Evolutionary conservation across 92 coral and sea anemone genomes (phyloP).

Genomic region (Paramuricea clavata): DNA sequence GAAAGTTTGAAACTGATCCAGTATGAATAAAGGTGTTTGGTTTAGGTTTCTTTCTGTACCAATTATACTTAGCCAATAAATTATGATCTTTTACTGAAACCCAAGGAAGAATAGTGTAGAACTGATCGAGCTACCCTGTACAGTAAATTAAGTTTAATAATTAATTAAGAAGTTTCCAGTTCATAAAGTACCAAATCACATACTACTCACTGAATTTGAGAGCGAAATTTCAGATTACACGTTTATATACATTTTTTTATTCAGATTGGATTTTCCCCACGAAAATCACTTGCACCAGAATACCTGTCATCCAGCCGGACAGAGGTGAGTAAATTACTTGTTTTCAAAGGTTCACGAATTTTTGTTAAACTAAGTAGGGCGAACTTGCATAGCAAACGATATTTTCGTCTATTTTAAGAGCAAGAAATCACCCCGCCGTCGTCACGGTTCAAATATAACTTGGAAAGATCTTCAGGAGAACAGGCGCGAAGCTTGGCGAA

Average conservation of each 20-base stretch:
- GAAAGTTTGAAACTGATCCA: too few relatives aligned
- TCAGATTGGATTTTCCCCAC: conserved; percentile 25
- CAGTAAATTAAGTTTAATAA: too few relatives aligned
- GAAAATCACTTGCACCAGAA: conserved; percentile 20
- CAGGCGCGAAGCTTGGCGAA: conserved; percentile 29
- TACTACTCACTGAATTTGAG: neutral
- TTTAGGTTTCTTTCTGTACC: too few relatives aligned
- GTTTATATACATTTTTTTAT: neutral
- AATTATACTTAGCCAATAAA: too few relatives aligned
- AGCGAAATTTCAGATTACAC: neutral
- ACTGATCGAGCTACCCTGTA: too few relatives aligned
- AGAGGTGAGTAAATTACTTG: conserved; percentile 13
- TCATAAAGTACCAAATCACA: too few relatives aligned
- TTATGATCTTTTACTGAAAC: too few relatives aligned
- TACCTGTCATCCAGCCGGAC: conserved; percentile 11
- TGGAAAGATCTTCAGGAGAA: conserved; percentile 40
- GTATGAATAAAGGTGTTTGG: too few relatives aligned
- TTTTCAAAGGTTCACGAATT: neutral
- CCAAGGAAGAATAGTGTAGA: too few relatives aligned
- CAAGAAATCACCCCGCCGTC: neutral
- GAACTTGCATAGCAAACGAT: neutral
- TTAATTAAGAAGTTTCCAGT: too few relatives aligned
- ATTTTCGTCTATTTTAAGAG: neutral
- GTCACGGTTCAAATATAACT: conserved; percentile 14
- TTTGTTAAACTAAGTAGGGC: neutral